Evolutionary conservation across 2,888 invertebrate genomes (phyloP), one percentile per base, ranked within the genome.

Genomic region (Ennomos erosarius): DNA sequence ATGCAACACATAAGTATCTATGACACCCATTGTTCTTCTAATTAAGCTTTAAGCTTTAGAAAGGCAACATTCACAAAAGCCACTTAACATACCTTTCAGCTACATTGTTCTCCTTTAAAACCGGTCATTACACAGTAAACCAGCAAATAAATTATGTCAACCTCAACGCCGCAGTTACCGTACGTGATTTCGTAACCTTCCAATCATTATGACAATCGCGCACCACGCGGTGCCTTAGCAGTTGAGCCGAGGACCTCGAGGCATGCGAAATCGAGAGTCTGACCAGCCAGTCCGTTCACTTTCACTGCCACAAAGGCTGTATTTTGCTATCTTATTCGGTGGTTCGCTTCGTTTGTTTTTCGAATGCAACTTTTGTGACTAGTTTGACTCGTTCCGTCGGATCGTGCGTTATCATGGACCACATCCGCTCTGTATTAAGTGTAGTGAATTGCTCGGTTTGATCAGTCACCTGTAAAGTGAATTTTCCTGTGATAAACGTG

Each of bases 261-360:
- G 68, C 74, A 72, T 81, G 81, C 83, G 83, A 87, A 85, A 87
- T 84, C 82, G 83, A 83, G 82, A 81, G 81, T 82, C 75, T 59
- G 73, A 71, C 47, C 47, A 26, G 37, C 76, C 70, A 54, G 67
- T 67, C 72, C 82, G 74, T 76, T 81, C 83, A 82, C 85, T 85
- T 86, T 85, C 85, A 84, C 84, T 81, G 69, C 71, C 64, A 78
- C 78, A 79, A 76, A 78, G 71, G 70, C 71, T 55, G 65, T 67
- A 74, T 74, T 79, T 78, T 74, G 73, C 71, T 82, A 78, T 81
- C 78, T 81, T 79, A 78, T 78, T 80, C 72, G 74, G 55, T 65
- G 64, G 60, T 62, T 56, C 62, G 61, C 53, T 55, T 37, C 72
- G 71, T 76, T 78, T 74, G 75, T 73, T 73, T 65, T 75, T 69